Conservation (phyloP, 2,113 vertebrate species). For the Thryonomys swinderianus region DNA sequence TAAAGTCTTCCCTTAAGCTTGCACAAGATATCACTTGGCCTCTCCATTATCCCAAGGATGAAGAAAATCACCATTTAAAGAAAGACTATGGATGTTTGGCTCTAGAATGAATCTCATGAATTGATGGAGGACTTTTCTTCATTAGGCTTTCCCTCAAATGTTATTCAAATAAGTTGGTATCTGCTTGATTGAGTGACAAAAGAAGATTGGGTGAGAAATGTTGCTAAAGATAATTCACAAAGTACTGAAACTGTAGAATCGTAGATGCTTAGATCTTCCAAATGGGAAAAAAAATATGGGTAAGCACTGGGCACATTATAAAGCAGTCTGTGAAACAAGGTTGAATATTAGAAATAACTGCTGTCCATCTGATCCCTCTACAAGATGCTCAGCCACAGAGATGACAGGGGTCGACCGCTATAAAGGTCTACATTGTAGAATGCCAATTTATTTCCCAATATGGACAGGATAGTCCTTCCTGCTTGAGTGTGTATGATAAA, state of each 20-base stretch:
- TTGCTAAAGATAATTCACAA: conserved; percentile 28
- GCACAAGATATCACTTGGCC: not conserved
- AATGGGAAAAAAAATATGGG: not conserved
- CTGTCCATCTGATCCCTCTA: not conserved
- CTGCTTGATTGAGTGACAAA: conserved; percentile 12
- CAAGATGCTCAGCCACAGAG: not conserved
- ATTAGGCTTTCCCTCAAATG: conserved; percentile 35
- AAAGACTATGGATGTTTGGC: not conserved
- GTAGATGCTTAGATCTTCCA: not conserved
- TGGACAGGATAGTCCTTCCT: not conserved
- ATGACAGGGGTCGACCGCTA: not conserved
- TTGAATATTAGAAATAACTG: not conserved
- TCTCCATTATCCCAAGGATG: not conserved
- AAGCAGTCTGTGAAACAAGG: conserved; percentile 3
- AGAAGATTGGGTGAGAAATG: conserved; percentile 4
- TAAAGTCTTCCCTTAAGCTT: not conserved
- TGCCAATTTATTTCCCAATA: not conserved
- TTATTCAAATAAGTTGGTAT: conserved; percentile 49
- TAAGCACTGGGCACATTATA: not conserved
- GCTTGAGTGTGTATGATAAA: not conserved
- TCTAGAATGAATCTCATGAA: not conserved
- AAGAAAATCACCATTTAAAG: not conserved
- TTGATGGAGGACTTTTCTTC: not conserved
- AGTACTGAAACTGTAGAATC: not conserved
- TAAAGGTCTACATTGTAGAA: not conserved